A percentile compares a stretch with the other conserved stretches of the same genome.
Conservation (phyloP, 2,888 invertebrate genomes). For the Caenorhabditis wallacei region DNA sequence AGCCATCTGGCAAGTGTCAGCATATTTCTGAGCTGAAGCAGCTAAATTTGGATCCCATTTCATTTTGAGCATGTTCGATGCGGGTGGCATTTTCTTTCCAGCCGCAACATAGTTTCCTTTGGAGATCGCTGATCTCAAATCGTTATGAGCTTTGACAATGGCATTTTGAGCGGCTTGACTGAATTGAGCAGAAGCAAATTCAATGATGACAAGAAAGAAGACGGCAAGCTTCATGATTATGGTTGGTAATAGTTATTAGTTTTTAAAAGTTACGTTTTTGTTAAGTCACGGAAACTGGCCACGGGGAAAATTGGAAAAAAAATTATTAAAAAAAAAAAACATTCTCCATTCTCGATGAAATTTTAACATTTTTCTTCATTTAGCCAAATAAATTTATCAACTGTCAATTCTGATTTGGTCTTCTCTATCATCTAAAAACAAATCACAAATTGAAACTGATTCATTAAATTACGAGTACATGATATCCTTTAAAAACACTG, state of each 20-base stretch:
- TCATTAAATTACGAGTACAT: not conserved
- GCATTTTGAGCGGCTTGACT: constrained; percentile 22
- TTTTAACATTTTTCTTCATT: no score
- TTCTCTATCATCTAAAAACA: no score
- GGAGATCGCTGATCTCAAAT: constrained; percentile 50
- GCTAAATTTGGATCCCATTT: constrained; percentile 42
- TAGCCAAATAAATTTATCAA: no score
- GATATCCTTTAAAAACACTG: not conserved
- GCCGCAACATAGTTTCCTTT: constrained; percentile 28
- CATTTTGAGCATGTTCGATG: constrained; percentile 44
- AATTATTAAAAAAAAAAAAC: no score
- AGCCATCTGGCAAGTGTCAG: constrained; percentile 36
- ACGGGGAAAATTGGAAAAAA: no score
- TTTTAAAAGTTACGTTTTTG: no score
- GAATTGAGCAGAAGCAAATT: constrained; percentile 43
- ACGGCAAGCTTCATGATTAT: constrained; percentile 36
- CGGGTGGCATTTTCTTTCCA: constrained; percentile 30
- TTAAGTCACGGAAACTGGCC: no score
- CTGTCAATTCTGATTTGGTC: no score
- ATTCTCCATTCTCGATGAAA: no score
- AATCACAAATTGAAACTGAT: no score
- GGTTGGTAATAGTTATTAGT: no score
- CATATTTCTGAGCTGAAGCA: constrained; percentile 42
- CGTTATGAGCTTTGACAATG: constrained; percentile 51
- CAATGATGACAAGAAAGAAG: constrained; percentile 29